Evolutionary conservation across 92 coral and sea anemone genomes (phyloP).

Genomic region (Epizoanthus rinbou): DNA sequence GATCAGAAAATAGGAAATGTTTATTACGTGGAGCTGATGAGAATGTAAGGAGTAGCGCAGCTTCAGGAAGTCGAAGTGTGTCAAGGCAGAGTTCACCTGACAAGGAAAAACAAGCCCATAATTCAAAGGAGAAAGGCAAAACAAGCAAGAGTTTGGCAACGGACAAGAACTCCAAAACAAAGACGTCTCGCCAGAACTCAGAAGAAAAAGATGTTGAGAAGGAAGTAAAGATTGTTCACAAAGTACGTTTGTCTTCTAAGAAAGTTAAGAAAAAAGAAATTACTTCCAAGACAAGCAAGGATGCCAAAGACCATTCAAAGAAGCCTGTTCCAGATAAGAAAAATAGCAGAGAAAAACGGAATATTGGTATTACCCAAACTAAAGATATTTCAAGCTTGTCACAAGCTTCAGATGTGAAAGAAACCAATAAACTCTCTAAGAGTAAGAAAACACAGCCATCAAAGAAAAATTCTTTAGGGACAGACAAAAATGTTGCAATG

Average conservation of each 20-base stretch:
- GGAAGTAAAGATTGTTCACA: neutral
- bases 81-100: constrained; percentile 23
- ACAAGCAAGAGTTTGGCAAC: neutral
- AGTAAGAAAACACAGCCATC: constrained; percentile 4
- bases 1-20: constrained; percentile 43
- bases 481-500: neutral
- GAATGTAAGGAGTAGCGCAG: constrained; percentile 5
- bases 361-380: neutral
- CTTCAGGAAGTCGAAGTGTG: constrained; percentile 12
- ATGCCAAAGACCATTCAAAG: neutral
- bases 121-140: neutral
- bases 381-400: neutral
- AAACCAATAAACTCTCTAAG: constrained; percentile 17
- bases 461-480: constrained; percentile 6
- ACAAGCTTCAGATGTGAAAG: neutral
- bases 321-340: neutral
- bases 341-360: neutral
- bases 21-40: constrained; percentile 6
- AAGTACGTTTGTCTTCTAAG: neutral
- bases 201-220: neutral
- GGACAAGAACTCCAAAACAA: constrained; percentile 3
- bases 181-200: neutral
- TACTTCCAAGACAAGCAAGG: neutral
- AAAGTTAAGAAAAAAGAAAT: neutral
- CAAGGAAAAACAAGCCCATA: constrained; percentile 9